phyloP scores from a whole-genome alignment of 2,888 invertebrate species.

The Crossocerus cetratus region DNA sequence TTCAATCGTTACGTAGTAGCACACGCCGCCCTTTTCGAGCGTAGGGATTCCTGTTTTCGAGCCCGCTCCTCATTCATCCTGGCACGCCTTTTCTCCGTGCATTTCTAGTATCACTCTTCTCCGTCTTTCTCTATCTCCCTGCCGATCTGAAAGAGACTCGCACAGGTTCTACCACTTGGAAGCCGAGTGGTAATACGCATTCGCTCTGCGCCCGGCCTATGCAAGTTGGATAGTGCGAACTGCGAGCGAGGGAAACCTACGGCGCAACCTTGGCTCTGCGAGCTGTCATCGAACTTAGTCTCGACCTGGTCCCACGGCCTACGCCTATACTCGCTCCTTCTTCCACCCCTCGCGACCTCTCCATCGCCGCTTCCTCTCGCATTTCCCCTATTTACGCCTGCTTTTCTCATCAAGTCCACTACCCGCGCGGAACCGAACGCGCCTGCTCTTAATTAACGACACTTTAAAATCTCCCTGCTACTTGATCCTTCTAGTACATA shows the following conservation, averaged over 20 bases:
- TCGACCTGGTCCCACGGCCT: conserved; percentile 42
- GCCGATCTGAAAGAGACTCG: too few species aligned
- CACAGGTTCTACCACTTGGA: conserved; percentile 8
- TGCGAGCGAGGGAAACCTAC: conserved; percentile 29
- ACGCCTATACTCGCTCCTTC: conserved; percentile 22
- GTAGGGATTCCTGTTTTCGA: not conserved
- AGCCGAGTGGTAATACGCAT: conserved; percentile 35
- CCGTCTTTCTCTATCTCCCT: too few species aligned
- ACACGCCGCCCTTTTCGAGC: too few species aligned
- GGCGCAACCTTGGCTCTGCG: conserved; percentile 42
- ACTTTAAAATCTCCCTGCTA: too few species aligned
- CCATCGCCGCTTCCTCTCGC: not conserved
- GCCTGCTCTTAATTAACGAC: too few species aligned
- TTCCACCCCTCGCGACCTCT: conserved; percentile 27
- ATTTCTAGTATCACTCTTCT: too few species aligned
- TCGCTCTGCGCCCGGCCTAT: conserved; percentile 5
- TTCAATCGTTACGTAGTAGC: conserved; percentile 24
- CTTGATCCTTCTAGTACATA: too few species aligned
- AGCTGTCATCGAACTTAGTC: conserved; percentile 24
- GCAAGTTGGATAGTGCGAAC: conserved; percentile 39
- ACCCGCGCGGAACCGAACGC: too few species aligned
- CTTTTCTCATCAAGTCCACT: not conserved
- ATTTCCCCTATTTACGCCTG: conserved; percentile 9
- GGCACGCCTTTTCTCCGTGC: too few species aligned
- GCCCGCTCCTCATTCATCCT: too few species aligned